Conservation (phyloP, 2,797 vertebrate species). For the Jordanella pulchra region DNA sequence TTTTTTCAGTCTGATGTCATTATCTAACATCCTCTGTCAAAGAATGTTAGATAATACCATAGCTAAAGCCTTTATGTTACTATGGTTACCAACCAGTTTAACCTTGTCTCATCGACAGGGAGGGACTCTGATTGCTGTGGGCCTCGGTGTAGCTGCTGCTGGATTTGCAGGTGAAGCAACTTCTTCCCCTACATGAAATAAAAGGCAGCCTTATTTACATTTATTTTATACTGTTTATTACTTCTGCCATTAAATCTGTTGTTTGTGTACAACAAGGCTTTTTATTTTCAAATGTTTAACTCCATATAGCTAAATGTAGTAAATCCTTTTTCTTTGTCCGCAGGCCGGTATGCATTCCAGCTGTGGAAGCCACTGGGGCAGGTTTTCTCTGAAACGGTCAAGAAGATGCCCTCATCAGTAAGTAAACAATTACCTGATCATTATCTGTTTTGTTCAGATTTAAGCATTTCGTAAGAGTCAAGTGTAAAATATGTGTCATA, state of each 20-base stretch:
- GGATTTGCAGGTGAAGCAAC: constrained; percentile 86
- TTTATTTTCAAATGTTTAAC: background rate
- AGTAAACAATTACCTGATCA: constrained; percentile 60
- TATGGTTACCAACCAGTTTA: background rate
- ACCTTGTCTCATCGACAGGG: constrained; percentile 71
- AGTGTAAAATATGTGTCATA: too few relatives aligned
- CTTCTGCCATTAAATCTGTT: background rate
- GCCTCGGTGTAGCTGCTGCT: constrained; percentile 87
- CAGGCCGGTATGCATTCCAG: constrained; percentile 88
- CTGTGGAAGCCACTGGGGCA: constrained; percentile 91
- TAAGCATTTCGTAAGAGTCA: too few relatives aligned
- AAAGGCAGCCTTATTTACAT: too few relatives aligned
- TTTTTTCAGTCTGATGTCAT: background rate
- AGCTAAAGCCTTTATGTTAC: background rate
- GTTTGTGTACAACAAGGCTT: background rate
- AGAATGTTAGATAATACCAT: too few relatives aligned
- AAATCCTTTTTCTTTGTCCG: constrained; percentile 26
- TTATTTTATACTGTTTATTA: background rate
- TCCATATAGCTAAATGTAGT: background rate
- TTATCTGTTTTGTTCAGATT: background rate
- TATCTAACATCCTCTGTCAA: background rate
- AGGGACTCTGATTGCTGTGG: constrained; percentile 84
- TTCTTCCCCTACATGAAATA: background rate
- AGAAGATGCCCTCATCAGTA: constrained; percentile 85
- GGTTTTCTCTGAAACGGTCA: constrained; percentile 83